Percentiles rank a stretch among this genome's conserved stretches.
phyloP scores from a whole-genome alignment of 2,888 invertebrate genomes.

The Pterobdella sp. region DNA sequence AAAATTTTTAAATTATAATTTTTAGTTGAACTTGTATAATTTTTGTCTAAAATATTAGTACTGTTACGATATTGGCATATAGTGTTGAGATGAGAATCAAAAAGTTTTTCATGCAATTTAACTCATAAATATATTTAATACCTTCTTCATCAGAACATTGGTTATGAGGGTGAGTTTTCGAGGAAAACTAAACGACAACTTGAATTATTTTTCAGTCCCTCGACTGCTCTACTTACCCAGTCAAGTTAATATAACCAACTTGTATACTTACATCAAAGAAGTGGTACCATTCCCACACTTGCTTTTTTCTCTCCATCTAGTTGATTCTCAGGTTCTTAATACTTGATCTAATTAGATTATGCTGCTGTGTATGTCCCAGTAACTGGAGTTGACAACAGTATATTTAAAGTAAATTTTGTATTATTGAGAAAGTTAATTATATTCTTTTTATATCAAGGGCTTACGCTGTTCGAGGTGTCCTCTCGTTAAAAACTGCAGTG shows the following conservation, averaged over 20 bases:
- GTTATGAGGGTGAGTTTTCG: constrained; percentile 21
- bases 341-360: too few species aligned
- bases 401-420: not conserved
- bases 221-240: constrained; percentile 57
- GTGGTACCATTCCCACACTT: constrained; percentile 53
- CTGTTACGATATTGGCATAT: too few species aligned
- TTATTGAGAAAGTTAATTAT: not conserved
- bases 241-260: constrained; percentile 53
- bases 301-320: constrained; percentile 55
- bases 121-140: too few species aligned
- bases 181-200: constrained; percentile 56
- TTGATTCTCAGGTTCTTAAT: constrained; percentile 55
- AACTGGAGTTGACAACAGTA: too few species aligned
- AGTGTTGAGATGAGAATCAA: too few species aligned
- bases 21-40: too few species aligned
- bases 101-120: too few species aligned
- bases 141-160: not conserved
- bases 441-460: constrained; percentile 52
- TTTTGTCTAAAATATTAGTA: too few species aligned
- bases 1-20: too few species aligned
- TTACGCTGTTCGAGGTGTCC: constrained; percentile 59
- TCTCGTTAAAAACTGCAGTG: constrained; percentile 57
- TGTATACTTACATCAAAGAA: constrained; percentile 54
- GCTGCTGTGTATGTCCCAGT: too few species aligned
- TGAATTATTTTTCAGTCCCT: constrained; percentile 50